Conservation (phyloP, 2,888 invertebrate genomes). For the Melinaea menophilus region DNA sequence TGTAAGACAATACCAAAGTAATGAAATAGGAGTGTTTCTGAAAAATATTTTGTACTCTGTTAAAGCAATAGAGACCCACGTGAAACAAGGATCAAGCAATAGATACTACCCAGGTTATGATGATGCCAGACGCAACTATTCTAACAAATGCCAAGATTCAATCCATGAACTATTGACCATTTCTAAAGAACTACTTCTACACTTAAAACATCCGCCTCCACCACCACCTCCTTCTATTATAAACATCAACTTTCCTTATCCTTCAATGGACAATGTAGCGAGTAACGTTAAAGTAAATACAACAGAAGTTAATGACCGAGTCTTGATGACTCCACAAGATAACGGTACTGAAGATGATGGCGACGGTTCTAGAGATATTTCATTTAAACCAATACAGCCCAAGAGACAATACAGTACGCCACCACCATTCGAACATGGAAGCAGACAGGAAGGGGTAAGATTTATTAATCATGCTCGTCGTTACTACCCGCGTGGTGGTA, state of each 20-base stretch:
- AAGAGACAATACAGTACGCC: conserved; percentile 32
- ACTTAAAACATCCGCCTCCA: conserved; percentile 44
- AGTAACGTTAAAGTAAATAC: conserved; percentile 22
- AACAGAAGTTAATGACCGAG: conserved; percentile 53
- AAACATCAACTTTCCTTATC: conserved; percentile 57
- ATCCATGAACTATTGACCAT: conserved; percentile 50
- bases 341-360: conserved; percentile 36
- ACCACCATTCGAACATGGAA: conserved; percentile 47
- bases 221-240: conserved; percentile 54
- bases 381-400: conserved; percentile 43
- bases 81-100: neutral
- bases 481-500: no score
- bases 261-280: conserved; percentile 35
- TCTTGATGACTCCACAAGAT: conserved; percentile 49
- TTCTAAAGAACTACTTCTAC: conserved; percentile 53
- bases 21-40: neutral
- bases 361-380: conserved; percentile 56
- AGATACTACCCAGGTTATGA: neutral
- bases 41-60: neutral
- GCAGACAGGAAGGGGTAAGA: conserved; percentile 41
- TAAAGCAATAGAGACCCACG: neutral
- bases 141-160: conserved; percentile 38
- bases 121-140: conserved; percentile 39
- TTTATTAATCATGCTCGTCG: neutral
- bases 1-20: neutral